Evolutionary conservation across 1,140 invertebrate genomes (phyloP).

Genomic region (Nylanderia fulva): DNA sequence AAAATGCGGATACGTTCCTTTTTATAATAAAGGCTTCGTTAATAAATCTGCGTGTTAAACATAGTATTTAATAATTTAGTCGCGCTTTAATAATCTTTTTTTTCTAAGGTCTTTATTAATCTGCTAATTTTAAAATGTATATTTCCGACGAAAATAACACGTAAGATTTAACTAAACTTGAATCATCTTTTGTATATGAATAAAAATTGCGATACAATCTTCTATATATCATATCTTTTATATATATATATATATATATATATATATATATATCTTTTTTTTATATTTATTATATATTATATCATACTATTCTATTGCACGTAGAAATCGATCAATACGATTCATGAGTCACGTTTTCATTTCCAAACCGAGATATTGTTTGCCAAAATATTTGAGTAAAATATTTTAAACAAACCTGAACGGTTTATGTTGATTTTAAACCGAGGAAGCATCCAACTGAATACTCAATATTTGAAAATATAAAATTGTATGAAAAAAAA

Average conservation of each 20-base stretch:
- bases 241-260: neutral
- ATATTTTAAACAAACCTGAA: conserved; percentile 13
- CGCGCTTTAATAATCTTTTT: conserved; percentile 37
- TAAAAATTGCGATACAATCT: neutral
- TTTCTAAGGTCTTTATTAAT: conserved; percentile 1
- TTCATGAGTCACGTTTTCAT: neutral
- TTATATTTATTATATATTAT: neutral
- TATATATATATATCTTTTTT: neutral
- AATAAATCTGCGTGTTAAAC: conserved; percentile 14
- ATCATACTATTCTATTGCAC: neutral
- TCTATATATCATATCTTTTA: neutral
- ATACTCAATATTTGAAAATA: conserved; percentile 10
- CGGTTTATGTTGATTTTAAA: conserved; percentile 3
- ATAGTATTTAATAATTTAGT: conserved; percentile 14
- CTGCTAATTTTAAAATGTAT: conserved; percentile 24
- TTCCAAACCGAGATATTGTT: neutral
- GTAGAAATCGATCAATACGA: neutral
- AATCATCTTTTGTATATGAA: neutral
- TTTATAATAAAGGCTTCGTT: conserved; percentile 14
- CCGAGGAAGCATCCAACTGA: neutral
- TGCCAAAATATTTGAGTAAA: neutral
- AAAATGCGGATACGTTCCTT: neutral
- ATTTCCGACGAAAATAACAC: conserved; percentile 3
- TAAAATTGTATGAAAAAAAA: neutral
- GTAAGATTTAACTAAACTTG: conserved; percentile 40